Percentiles rank a stretch among this genome's conserved stretches.
phyloP scores from a whole-genome alignment of 2,113 vertebrate genomes.

The Aegotheles bennettii region DNA sequence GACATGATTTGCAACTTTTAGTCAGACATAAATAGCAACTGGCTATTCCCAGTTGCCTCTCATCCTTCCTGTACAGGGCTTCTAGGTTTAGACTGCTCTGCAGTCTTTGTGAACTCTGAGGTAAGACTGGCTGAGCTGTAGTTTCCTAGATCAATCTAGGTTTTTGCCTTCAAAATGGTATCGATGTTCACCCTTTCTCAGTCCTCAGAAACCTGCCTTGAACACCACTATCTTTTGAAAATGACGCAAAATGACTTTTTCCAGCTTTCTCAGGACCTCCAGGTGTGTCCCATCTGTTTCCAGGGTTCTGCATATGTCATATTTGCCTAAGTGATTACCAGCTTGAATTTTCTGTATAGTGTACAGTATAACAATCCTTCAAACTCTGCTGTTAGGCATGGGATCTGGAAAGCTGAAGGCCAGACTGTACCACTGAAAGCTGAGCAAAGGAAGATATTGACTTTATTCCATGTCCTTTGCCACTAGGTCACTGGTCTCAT shows the following conservation, averaged over 20 bases:
- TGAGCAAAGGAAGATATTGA: neutral
- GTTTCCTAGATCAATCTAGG: neutral
- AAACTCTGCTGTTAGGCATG: neutral
- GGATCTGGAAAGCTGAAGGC: neutral
- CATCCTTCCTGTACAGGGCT: neutral
- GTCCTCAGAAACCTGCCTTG: neutral
- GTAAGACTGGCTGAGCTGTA: neutral
- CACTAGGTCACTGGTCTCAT: neutral
- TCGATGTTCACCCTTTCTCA: neutral
- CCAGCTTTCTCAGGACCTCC: neutral
- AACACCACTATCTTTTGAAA: neutral
- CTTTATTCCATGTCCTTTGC: neutral
- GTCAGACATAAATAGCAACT: too few relatives aligned
- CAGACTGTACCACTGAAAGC: neutral
- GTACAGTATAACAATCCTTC: neutral
- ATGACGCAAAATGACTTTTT: neutral
- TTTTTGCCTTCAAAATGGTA: neutral
- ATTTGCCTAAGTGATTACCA: neutral
- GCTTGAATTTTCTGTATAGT: neutral
- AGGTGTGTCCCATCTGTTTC: neutral
- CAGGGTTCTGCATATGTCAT: neutral
- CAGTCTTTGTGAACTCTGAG: neutral
- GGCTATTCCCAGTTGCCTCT: neutral
- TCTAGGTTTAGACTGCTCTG: neutral
- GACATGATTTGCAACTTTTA: too few relatives aligned